A percentile compares a stretch with the other conserved stretches of the same genome.
These are phyloP conservation scores for Dromius quadrimaculatus DNA, from an alignment of 2,888 invertebrate genomes.

Conservation along the genomic window DNA sequence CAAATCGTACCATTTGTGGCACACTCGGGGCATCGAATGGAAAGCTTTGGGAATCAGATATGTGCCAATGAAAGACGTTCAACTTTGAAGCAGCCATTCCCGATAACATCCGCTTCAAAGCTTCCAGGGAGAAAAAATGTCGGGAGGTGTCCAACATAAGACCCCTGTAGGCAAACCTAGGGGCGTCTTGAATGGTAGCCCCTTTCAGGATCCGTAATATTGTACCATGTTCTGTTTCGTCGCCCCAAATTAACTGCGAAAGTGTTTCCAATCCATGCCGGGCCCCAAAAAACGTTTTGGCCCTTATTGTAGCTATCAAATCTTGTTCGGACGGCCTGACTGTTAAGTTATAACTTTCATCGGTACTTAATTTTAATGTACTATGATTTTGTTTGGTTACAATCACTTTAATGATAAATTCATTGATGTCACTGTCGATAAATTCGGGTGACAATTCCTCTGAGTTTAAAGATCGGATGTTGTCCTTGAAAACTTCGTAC, in stretches of 20 bases:
- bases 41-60: constrained; percentile 93
- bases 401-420: constrained; percentile 69
- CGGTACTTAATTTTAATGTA: constrained; percentile 75
- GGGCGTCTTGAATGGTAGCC: constrained; percentile 80
- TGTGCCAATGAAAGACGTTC: constrained; percentile 95
- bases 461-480: constrained; percentile 58
- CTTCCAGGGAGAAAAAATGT: constrained; percentile 84
- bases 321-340: constrained; percentile 68
- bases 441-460: constrained; percentile 53
- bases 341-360: constrained; percentile 81
- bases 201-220: constrained; percentile 75
- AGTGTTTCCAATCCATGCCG: constrained; percentile 83
- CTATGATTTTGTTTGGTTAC: constrained; percentile 68
- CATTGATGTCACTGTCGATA: constrained; percentile 60
- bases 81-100: constrained; percentile 92
- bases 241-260: constrained; percentile 85
- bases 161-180: constrained; percentile 85
- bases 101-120: constrained; percentile 80
- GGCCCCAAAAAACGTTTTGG: constrained; percentile 81
- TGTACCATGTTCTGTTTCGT: constrained; percentile 73
- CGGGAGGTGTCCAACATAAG: constrained; percentile 91
- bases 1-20: constrained; percentile 84
- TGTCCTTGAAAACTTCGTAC: constrained; percentile 68
- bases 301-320: constrained; percentile 74
- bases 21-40: constrained; percentile 83